Evolutionary conservation across 2,797 vertebrate species (phyloP).

Genomic region (Ctenopoma kingsleyae): DNA sequence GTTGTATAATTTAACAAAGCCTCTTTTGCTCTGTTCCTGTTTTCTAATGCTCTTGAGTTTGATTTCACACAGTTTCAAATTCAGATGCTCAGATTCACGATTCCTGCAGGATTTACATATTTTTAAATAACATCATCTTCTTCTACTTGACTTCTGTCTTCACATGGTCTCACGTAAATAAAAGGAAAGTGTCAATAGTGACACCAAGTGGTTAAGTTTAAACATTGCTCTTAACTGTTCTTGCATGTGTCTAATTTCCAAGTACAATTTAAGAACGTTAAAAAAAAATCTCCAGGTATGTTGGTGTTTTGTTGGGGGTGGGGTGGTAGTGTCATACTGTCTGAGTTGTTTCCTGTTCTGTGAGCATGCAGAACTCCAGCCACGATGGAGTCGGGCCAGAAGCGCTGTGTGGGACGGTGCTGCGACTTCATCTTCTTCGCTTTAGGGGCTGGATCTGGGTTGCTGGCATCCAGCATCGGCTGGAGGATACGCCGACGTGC

Average conservation of each 20-base stretch:
- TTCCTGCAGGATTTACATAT: not conserved
- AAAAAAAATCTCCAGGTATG: not conserved
- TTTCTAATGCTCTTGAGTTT: too few species aligned
- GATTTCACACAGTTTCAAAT: not conserved
- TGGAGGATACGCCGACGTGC: conserved; percentile 96
- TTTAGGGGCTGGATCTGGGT: conserved; percentile 97
- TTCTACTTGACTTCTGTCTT: not conserved
- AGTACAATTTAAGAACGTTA: not conserved
- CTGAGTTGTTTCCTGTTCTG: conserved; percentile 89
- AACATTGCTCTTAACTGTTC: not conserved
- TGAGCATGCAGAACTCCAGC: conserved; percentile 95
- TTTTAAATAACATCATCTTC: not conserved
- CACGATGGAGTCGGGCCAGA: conserved; percentile 99
- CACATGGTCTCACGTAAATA: not conserved
- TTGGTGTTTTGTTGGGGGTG: not conserved
- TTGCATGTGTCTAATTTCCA: not conserved
- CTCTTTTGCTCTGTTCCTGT: too few species aligned
- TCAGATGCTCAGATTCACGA: conserved; percentile 1
- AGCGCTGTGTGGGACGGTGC: conserved; percentile 96
- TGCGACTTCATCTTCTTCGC: conserved; percentile 99
- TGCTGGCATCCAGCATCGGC: conserved; percentile 98
- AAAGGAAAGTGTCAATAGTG: conserved; percentile 22
- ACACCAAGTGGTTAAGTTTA: conserved; percentile 52
- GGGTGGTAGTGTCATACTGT: conserved; percentile 90
- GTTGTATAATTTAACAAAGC: not conserved